phyloP scores from a whole-genome alignment of 1,140 invertebrate genomes.

The Octopus bimaculoides region DNA sequence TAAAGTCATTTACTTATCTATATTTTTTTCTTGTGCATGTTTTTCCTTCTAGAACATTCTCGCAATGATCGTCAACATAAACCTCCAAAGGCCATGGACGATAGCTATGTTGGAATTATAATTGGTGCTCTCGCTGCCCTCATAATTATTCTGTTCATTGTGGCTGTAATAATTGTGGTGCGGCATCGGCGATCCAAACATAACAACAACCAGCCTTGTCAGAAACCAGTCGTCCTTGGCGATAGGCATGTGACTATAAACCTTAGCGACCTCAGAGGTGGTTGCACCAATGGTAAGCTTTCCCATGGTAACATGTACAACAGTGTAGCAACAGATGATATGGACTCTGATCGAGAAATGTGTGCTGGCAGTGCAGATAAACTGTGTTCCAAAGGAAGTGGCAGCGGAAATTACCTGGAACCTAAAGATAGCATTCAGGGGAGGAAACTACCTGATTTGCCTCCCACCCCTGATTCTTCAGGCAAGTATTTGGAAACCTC shows the following conservation, averaged over 20 bases:
- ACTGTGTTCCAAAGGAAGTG: slow-evolving; percentile 40
- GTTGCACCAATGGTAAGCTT: slow-evolving; percentile 50
- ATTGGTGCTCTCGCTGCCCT: slow-evolving; percentile 77
- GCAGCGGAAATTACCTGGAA: slow-evolving; percentile 65
- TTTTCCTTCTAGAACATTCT: neutral
- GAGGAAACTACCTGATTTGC: slow-evolving; percentile 47
- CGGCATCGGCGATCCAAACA: slow-evolving; percentile 72
- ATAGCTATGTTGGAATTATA: slow-evolving; percentile 75
- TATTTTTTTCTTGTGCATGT: neutral
- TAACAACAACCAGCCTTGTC: slow-evolving; percentile 66
- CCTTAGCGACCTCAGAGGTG: slow-evolving; percentile 46
- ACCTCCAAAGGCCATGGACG: slow-evolving; percentile 55
- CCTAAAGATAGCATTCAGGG: slow-evolving; percentile 61
- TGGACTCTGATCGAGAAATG: slow-evolving; percentile 52
- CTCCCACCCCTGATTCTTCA: slow-evolving; percentile 33
- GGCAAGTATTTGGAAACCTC: slow-evolving; percentile 20
- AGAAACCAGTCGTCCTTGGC: slow-evolving; percentile 39
- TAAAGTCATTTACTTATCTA: neutral
- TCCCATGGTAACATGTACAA: slow-evolving; percentile 63
- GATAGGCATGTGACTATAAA: slow-evolving; percentile 50
- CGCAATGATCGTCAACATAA: slow-evolving; percentile 25
- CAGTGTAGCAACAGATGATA: slow-evolving; percentile 61
- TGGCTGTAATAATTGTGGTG: slow-evolving; percentile 73
- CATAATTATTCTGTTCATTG: slow-evolving; percentile 70
- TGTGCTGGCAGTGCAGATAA: slow-evolving; percentile 49